These are phyloP conservation scores for Drosophila malerkotliana DNA, from an alignment of 1,140 invertebrate species.

Conservation along the genomic window DNA sequence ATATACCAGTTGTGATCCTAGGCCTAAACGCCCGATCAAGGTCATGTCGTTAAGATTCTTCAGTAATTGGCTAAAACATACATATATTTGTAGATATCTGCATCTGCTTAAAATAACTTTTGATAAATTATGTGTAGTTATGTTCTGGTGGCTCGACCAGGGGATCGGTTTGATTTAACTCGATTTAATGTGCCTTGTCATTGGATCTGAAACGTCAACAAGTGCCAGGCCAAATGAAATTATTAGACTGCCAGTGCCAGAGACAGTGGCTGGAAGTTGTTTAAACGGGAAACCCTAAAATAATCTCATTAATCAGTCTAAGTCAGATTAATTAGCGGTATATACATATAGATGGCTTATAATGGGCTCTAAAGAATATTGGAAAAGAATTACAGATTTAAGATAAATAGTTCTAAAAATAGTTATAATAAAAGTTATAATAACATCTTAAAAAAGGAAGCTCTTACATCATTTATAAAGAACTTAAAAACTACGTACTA, in stretches of 20 bases:
- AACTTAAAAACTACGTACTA: no score
- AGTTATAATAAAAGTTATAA: no score
- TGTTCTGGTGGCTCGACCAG: neutral
- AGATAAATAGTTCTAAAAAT: no score
- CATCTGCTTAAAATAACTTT: slow-evolving; percentile 14
- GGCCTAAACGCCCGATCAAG: slow-evolving; percentile 2
- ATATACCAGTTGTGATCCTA: slow-evolving; percentile 2
- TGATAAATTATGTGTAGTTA: slow-evolving; percentile 11
- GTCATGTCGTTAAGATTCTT: neutral
- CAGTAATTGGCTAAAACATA: neutral
- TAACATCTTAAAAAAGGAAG: no score
- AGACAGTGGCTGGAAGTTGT: slow-evolving; percentile 7
- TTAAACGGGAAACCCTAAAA: neutral
- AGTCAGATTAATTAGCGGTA: no score
- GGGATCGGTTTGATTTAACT: slow-evolving; percentile 1
- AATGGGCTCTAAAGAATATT: no score
- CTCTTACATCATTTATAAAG: no score
- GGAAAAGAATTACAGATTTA: no score
- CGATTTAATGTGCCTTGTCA: slow-evolving; percentile 31
- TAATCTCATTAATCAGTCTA: neutral
- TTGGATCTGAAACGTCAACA: slow-evolving; percentile 10
- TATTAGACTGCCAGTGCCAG: neutral
- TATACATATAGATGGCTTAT: no score
- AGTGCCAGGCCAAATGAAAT: slow-evolving; percentile 14
- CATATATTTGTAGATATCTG: slow-evolving; percentile 2